Percentiles rank a stretch among this genome's conserved stretches.
Evolutionary conservation across 2,113 vertebrate genomes (phyloP).

Genomic region (Sylvicapra grimmia): DNA sequence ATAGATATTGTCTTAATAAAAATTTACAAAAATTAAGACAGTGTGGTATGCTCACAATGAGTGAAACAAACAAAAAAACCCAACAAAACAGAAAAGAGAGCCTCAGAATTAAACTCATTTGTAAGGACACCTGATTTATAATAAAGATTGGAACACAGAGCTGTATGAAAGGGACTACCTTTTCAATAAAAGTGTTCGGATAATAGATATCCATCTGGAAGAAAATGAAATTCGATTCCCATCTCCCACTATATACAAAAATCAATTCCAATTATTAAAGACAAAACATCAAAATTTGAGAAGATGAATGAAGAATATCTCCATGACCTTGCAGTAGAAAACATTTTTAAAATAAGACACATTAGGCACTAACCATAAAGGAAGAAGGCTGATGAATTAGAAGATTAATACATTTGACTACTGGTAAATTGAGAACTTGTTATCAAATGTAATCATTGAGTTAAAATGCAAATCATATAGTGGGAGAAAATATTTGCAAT

Average conservation of each 20-base stretch:
- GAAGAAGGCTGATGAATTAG: not conserved
- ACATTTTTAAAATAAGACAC: not conserved
- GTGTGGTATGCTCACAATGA: not conserved
- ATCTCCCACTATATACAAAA: constrained; percentile 10
- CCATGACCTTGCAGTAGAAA: not conserved
- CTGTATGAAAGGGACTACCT: not conserved
- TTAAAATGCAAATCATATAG: not conserved
- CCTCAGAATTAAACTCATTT: not conserved
- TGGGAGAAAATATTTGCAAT: not conserved
- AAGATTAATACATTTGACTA: not conserved
- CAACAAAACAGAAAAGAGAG: not conserved
- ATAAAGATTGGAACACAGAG: not conserved
- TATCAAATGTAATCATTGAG: not conserved
- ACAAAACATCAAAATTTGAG: not conserved
- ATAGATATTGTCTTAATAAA: not conserved
- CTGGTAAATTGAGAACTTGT: not conserved
- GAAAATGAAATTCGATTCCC: constrained; percentile 17
- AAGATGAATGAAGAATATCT: not conserved
- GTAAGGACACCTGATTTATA: not conserved
- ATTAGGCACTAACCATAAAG: not conserved
- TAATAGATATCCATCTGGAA: not conserved
- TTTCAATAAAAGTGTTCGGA: constrained; percentile 16
- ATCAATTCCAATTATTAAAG: constrained; percentile 50
- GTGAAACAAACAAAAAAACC: not conserved
- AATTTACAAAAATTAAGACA: not conserved